Evolutionary conservation across 1,140 invertebrate genomes (phyloP).

Genomic region (Spodoptera frugiperda): DNA sequence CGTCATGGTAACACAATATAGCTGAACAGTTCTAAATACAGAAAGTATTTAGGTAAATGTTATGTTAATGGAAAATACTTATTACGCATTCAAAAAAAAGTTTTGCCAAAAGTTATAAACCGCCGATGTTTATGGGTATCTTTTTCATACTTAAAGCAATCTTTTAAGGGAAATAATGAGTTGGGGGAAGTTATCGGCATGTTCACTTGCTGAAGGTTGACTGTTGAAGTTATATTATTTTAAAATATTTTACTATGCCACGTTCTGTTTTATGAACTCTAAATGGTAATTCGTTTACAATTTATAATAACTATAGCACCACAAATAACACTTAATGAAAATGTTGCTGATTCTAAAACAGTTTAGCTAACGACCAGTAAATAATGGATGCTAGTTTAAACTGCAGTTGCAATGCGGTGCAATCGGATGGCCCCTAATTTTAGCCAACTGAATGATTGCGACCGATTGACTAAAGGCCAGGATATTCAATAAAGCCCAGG

Average conservation of each 20-base stretch:
- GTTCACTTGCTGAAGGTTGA: neutral
- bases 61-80: slow-evolving; percentile 8
- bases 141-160: slow-evolving; percentile 4
- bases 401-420: neutral
- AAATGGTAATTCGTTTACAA: neutral
- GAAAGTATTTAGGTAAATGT: slow-evolving; percentile 5
- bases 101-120: slow-evolving; percentile 25
- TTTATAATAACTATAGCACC: neutral
- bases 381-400: slow-evolving; percentile 18
- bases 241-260: neutral
- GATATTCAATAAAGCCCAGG: too few relatives aligned
- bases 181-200: slow-evolving; percentile 19
- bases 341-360: neutral
- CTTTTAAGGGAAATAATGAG: slow-evolving; percentile 24
- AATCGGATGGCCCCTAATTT: neutral
- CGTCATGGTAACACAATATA: too few relatives aligned
- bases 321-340: neutral
- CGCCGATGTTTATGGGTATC: slow-evolving; percentile 7
- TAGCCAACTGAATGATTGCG: neutral
- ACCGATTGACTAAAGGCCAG: too few relatives aligned
- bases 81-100: slow-evolving; percentile 25
- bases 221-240: neutral
- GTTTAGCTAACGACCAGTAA: neutral
- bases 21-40: too few relatives aligned
- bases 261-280: neutral